Base-by-base conservation (phyloP, 2,888 invertebrate genomes). In the Rosalia funebris region DNA sequence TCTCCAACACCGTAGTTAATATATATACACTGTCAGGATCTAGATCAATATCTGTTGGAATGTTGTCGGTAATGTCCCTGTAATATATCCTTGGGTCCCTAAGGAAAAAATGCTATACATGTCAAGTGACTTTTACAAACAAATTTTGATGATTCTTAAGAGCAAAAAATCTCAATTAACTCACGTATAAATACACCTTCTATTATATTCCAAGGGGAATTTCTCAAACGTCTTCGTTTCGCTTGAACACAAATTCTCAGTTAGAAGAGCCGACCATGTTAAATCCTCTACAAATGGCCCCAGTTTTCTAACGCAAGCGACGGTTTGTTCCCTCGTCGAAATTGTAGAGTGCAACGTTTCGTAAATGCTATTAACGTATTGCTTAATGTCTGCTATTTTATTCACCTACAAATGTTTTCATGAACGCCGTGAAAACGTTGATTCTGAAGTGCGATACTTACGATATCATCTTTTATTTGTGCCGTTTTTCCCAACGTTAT, bases 151-250 rank as follows among this genome's bases (percentile, higher is more conserved):
- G 7, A n/a, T n/a, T n/a, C n/a, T n/a, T n/a, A n/a, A n/a, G n/a
- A n/a, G n/a, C n/a, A 7, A 20, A 36, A 31, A 48, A 42, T 31
- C 2, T 15, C n/a, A 34, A 63, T 62, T 60, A n/a, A n/a, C n/a
- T n/a, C n/a, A 70, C 65, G 64, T 64, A 31, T 62, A 63, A 19
- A 58, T 62, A 44, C 65, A 69, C 39, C 48, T 66, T 53, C 70
- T 65, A 11, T 71, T 69, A 57, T 61, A 71, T 15, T 70, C 70
- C 44, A 71, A 46, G 25, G 73, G 72, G 62, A 70, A 71, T 1
- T 55, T 48, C 25, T 69, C 55, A 57, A 72, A 73, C 5, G 61
- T 55, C 41, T 57, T 59, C 0, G 69, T 48, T 63, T 72, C 73
- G 1, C 50, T 36, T 0, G 50, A 53, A 55, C 57, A 63, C 2